Evolutionary conservation across 2,113 vertebrate species (phyloP), one percentile per base, ranked within the genome.

Genomic region (Kobus ellipsiprymnus): DNA sequence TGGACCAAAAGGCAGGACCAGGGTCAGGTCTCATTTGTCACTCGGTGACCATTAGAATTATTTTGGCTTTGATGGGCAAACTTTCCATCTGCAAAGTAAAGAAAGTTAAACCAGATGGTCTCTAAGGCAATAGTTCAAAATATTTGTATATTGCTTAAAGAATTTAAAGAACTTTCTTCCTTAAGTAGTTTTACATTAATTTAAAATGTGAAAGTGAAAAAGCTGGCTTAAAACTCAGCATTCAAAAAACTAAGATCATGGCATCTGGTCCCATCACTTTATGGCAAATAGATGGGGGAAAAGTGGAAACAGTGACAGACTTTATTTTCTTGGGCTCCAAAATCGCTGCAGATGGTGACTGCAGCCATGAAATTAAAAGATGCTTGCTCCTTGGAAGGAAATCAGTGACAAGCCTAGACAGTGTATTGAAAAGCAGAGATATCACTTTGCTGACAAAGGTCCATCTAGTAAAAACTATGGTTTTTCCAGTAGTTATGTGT

Each of bases 71-170:
- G 57, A 60, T n/a, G n/a, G 16, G 27, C 36, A 88, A n/a, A 15
- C 12, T 83, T 89, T 97, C 87, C 54, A 57, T 78, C 55, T 90
- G 23, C 88, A 90, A 87, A 87, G 25, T 67, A 81, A 95, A 97
- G 13, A 77, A 50, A 59, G 44, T 30, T 64, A 50, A 55, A 78
- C 46, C 57, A 64, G 93, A 59, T 85, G 54, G 55, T 48, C 82
- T 62, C 50, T 27, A 90, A 83, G 77, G 89, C 44, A 80, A 44
- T 78, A 93, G 71, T 90, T 90, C 46, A 90, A 80, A 64, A 74
- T 90, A 96, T 74, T 91, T 97, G 54, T n/a, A 16, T 92, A 78
- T 90, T 84, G 17, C 74, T 94, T 46, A 90, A 95, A 92, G 16
- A 87, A 77, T 81, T 87, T 57, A n/a, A 96, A 94, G 95, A 57